Conservation (phyloP, 2,113 vertebrate species). For the Jaculus jaculus region DNA sequence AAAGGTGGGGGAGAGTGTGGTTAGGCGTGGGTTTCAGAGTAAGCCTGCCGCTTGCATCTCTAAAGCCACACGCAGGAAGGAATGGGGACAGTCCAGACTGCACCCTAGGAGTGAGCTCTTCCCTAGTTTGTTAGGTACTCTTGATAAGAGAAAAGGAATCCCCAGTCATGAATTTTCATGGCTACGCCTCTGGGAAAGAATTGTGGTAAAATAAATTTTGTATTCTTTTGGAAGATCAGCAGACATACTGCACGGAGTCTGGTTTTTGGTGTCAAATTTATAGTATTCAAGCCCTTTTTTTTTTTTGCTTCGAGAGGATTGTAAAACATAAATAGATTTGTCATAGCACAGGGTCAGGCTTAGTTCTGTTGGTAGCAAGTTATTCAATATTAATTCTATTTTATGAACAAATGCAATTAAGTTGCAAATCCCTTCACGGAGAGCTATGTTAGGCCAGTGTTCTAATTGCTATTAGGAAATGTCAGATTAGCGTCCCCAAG, state of each 20-base stretch:
- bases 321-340: conserved; percentile 53
- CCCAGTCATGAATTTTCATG: background rate
- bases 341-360: conserved; percentile 50
- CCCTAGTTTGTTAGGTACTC: background rate
- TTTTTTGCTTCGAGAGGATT: background rate
- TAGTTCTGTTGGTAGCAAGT: conserved; percentile 23
- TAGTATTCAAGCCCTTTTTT: background rate
- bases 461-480: conserved; percentile 56
- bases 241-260: background rate
- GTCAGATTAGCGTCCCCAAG: conserved; percentile 53
- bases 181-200: background rate
- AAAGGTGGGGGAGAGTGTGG: background rate
- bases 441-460: background rate
- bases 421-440: conserved; percentile 51
- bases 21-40: background rate
- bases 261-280: background rate
- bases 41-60: background rate
- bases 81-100: background rate
- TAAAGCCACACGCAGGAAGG: background rate
- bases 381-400: conserved; percentile 60
- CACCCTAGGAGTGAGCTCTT: background rate
- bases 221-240: conserved; percentile 19
- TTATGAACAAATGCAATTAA: conserved; percentile 68
- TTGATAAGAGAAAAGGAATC: conserved; percentile 20
- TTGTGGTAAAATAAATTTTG: background rate